Percentiles rank a stretch among this genome's conserved stretches.
phyloP scores from a whole-genome alignment of 2,888 invertebrate species.

The Drosophila testacea region DNA sequence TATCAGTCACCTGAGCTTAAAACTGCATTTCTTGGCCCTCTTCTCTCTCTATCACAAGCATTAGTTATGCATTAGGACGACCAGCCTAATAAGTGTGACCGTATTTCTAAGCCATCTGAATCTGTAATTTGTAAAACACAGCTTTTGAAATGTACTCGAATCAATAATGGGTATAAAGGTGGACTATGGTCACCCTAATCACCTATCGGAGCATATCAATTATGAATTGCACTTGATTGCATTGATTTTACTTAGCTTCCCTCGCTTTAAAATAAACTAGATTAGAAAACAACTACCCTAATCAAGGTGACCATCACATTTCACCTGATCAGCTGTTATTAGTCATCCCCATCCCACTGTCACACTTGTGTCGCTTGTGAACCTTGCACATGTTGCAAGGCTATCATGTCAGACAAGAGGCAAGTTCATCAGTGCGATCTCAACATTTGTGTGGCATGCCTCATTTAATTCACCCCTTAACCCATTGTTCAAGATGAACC shows the following conservation, averaged over 20 bases:
- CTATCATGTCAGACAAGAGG: constrained; percentile 35
- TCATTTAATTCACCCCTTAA: constrained; percentile 58
- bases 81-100: background rate
- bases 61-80: background rate
- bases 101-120: background rate
- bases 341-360: background rate
- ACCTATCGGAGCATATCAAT: background rate
- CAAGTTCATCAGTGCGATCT: constrained; percentile 42
- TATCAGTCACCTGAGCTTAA: background rate
- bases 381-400: constrained; percentile 68
- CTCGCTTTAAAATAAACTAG: background rate
- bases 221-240: too few species aligned
- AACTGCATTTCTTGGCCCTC: background rate
- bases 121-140: background rate
- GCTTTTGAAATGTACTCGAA: background rate
- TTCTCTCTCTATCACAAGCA: too few species aligned
- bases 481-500: constrained; percentile 20
- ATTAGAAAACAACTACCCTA: background rate
- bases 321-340: background rate
- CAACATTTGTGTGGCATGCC: constrained; percentile 49
- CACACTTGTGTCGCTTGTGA: constrained; percentile 66
- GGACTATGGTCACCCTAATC: background rate
- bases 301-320: constrained; percentile 17
- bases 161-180: too few species aligned
- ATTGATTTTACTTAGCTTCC: too few species aligned